Percentiles rank a stretch among this genome's conserved stretches.
These are phyloP conservation scores for Scolopax rusticola DNA, from an alignment of 2,797 vertebrate genomes.

Conservation along the genomic window DNA sequence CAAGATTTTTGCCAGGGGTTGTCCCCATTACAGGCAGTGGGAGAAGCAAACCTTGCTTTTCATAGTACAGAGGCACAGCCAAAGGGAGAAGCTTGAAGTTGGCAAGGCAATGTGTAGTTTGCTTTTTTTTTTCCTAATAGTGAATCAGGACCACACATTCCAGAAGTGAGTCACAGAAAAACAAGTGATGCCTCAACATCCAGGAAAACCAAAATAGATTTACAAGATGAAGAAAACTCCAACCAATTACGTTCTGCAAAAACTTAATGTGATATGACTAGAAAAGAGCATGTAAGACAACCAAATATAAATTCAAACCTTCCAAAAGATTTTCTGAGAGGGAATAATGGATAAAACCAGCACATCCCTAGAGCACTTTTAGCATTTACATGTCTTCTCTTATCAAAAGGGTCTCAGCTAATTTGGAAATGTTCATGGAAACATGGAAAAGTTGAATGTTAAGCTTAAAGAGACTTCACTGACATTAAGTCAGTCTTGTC, in stretches of 20 bases:
- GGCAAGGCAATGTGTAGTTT: not conserved
- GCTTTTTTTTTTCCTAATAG: not conserved
- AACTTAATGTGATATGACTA: not conserved
- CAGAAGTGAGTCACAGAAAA: not conserved
- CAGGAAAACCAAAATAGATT: not conserved
- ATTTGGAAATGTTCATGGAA: not conserved
- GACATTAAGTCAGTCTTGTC: not conserved
- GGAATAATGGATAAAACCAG: not conserved
- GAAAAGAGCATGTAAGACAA: not conserved
- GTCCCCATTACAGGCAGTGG: not conserved
- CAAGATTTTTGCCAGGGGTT: not conserved
- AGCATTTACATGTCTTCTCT: not conserved
- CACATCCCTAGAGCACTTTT: not conserved
- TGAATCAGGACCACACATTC: not conserved
- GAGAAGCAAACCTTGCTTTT: not conserved
- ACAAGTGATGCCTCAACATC: not conserved
- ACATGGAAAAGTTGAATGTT: not conserved
- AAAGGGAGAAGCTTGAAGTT: not conserved
- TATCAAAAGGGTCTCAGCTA: not conserved
- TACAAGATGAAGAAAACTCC: not conserved
- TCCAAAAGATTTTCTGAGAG: not conserved
- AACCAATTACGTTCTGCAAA: not conserved
- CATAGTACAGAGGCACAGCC: not conserved
- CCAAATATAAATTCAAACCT: not conserved
- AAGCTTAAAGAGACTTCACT: not conserved